Evolutionary conservation across 2,113 vertebrate genomes (phyloP).

Genomic region (Labrus mixtus): DNA sequence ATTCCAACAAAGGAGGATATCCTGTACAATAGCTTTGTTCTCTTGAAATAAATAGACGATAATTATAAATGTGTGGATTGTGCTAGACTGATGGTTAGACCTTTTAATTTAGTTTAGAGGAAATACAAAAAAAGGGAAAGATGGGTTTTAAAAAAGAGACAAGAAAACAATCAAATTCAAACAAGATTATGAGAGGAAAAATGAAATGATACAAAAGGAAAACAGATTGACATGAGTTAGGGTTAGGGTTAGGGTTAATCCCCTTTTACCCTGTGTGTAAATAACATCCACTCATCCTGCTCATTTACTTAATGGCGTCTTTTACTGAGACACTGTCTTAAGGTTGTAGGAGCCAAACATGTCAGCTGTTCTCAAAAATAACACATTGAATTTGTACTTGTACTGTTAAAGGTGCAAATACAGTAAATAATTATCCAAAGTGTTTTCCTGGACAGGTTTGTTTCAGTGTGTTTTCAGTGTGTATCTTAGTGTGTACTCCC

Average conservation of each 20-base stretch:
- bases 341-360: constrained; percentile 52
- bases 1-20: too few species aligned
- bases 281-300: constrained; percentile 86
- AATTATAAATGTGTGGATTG: not conserved
- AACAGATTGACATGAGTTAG: constrained; percentile 14
- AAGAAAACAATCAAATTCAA: not conserved
- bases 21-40: too few species aligned
- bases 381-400: not conserved
- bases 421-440: constrained; percentile 1
- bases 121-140: not conserved
- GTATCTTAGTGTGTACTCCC: constrained; percentile 21
- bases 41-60: too few species aligned
- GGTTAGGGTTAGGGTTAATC: too few species aligned
- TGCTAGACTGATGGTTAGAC: not conserved
- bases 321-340: constrained; percentile 71
- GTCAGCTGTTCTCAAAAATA: not conserved
- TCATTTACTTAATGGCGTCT: constrained; percentile 86
- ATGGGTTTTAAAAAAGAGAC: not conserved
- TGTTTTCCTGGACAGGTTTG: not conserved
- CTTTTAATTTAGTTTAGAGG: not conserved
- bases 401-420: not conserved
- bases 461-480: not conserved
- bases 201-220: constrained; percentile 36
- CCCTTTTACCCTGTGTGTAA: constrained; percentile 82
- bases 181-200: constrained; percentile 54